Evolutionary conservation across 2,797 vertebrate species (phyloP), one percentile per base, ranked within the genome.

Genomic region (Hydrocynus forskahlii): DNA sequence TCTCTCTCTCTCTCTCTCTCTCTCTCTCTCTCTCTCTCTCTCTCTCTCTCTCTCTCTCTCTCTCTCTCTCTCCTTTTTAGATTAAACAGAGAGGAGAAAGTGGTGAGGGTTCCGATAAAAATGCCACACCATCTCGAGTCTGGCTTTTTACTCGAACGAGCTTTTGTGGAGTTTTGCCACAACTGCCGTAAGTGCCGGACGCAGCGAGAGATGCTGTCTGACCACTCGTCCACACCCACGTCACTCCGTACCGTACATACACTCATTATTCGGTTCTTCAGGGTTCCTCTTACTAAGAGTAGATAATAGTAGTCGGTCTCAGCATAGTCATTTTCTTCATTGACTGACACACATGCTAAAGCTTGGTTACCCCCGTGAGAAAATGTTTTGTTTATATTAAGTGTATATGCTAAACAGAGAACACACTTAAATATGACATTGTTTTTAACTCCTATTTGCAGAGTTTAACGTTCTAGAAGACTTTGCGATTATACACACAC

Each of bases 151-250:
- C 60, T 66, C 23, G 16, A 64, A 57, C 2, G 5, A 35, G 17
- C 5, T 48, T 75, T 67, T 29, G 35, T 74, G 45, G 17, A 87
- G 87, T 90, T 89, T 91, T 70, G 21, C 21, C 25, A 66, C 66
- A 76, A 12, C 43, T 76, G 35, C n/a, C 70, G 9, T 43, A 52
- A 2, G 23, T 72, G 29, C 10, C 38, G 57, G 38, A 69, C 52
- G 35, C 55, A n/a, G 45, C 1, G 7, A 60, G n/a, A 62, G 23
- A 40, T 7, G 14, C 35, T 17, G 21, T 21, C 55, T 16, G 17
- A 16, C 25, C n/a, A 17, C 19, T 48, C 9, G 7, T 68, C 67
- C 16, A 48, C 9, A 12, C 29, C 50, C 50, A n/a, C 7, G 50
- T 23, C 17, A 54, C 54, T n/a, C 52, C 14, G 29, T 43, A n/a